Conservation (phyloP, 2,888 invertebrate species). For the Leucania comma region DNA sequence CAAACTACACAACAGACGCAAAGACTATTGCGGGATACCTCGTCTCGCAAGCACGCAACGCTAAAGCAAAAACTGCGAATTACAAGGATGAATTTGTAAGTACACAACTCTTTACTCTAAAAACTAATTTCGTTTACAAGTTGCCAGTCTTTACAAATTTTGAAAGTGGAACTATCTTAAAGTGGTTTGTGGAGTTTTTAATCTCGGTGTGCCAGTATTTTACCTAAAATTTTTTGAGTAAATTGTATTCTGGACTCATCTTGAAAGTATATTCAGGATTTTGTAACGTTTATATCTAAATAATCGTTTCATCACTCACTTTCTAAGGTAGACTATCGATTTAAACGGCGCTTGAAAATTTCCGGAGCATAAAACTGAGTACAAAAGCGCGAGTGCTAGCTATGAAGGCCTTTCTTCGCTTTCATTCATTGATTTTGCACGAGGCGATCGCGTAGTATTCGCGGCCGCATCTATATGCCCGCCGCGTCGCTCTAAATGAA, state of each 20-base stretch:
- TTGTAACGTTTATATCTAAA: not conserved
- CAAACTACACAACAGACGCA: slow-evolving; percentile 75
- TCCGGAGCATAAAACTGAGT: slow-evolving; percentile 17
- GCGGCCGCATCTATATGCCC: slow-evolving; percentile 86
- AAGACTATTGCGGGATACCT: slow-evolving; percentile 73
- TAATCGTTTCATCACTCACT: not conserved
- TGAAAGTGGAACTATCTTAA: not conserved
- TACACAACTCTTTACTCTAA: slow-evolving; percentile 65
- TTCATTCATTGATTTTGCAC: slow-evolving; percentile 81
- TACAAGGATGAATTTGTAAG: slow-evolving; percentile 86
- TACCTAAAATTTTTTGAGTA: not conserved
- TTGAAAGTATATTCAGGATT: not conserved
- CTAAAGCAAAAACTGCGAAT: slow-evolving; percentile 72
- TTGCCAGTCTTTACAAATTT: not conserved
- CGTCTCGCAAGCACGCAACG: slow-evolving; percentile 76
- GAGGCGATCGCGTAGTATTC: slow-evolving; percentile 80
- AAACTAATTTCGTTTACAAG: slow-evolving; percentile 1
- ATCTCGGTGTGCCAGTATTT: slow-evolving; percentile 1
- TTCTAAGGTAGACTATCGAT: not conserved
- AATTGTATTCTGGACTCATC: not conserved
- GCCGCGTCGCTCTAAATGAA: slow-evolving; percentile 88
- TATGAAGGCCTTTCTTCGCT: slow-evolving; percentile 76
- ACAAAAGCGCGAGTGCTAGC: slow-evolving; percentile 48
- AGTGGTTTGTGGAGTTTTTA: not conserved
- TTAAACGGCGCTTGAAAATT: slow-evolving; percentile 11